Evolutionary conservation across 2,113 vertebrate genomes (phyloP), one percentile per base, ranked within the genome.

Genomic region (Athene noctua): DNA sequence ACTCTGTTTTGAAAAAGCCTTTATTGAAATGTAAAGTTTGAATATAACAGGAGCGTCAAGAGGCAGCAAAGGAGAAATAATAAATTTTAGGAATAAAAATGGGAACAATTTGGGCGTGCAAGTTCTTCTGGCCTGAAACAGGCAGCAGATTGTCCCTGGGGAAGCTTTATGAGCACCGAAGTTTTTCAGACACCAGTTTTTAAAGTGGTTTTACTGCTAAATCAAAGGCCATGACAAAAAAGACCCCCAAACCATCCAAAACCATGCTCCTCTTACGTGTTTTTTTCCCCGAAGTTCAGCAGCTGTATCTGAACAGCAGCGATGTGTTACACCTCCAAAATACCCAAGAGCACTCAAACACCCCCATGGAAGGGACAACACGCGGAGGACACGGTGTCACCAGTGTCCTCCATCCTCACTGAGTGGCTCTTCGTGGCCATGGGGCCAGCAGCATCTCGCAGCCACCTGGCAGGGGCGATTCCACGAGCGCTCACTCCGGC

Each of bases 381-480:
- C 1, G 1, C 23, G 8, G 40, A 75, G 44, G 68, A 68, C 3
- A 0, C 0, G 3, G 23, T 71, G 55, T 15, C 71, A 86, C 54
- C 36, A 55, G n/a, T 4, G 5, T 9, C 21, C 36, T 75, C 27
- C 44, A 19, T 9, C 63, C 54, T 75, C 4, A 0, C 10, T 15
- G 30, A 1, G 0, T 19, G 51, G 46, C 23, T 13, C 26, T 80
- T n/a, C 8, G 3, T 62, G 63, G 42, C 27, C 13, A 0, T 1
- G 11, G 27, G 77, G 32, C 54, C 0, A 0, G 66, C 15, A 65
- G 44, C 8, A 83, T 29, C 58, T 26, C 0, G 0, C 34, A 47
- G 34, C 10, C 32, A 15, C 36, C 44, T 21, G 30, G 51, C 67
- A 74, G 83, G 70, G 80, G 62, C 61, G 74, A 80, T 0, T 10